A percentile compares a stretch with the other conserved stretches of the same genome.
Evolutionary conservation across 2,888 invertebrate genomes (phyloP).

Genomic region (Auanema freiburgensis): DNA sequence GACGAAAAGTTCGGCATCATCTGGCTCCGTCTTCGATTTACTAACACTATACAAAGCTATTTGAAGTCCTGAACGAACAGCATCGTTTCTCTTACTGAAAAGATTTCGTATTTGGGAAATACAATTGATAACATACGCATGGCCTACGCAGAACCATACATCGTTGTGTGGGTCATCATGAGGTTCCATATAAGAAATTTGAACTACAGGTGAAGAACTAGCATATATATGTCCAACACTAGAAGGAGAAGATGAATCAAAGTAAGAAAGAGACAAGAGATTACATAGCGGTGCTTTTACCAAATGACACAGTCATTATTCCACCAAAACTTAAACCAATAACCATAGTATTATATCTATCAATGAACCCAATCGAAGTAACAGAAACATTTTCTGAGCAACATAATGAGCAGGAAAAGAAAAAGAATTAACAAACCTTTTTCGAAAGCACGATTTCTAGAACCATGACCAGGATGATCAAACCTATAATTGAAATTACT

Average conservation of each 20-base stretch:
- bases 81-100: no score
- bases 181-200: constrained; percentile 10
- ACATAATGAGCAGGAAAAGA: no score
- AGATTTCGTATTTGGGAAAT: no score
- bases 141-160: constrained; percentile 12
- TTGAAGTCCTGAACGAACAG: no score
- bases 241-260: background rate
- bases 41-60: no score
- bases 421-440: no score
- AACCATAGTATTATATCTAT: constrained; percentile 12
- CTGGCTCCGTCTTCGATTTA: no score
- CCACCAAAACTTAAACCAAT: constrained; percentile 19
- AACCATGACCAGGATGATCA: no score
- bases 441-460: no score
- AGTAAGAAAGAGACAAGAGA: background rate
- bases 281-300: constrained; percentile 11
- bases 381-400: constrained; percentile 15
- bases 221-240: constrained; percentile 7
- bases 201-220: constrained; percentile 7
- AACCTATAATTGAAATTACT: no score
- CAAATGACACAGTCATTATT: constrained; percentile 14
- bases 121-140: constrained; percentile 13
- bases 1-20: background rate
- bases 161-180: constrained; percentile 19
- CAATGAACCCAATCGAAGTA: constrained; percentile 12